Base-by-base conservation (phyloP, 2,113 vertebrate species). In the Chascanopsetta lugubris region DNA sequence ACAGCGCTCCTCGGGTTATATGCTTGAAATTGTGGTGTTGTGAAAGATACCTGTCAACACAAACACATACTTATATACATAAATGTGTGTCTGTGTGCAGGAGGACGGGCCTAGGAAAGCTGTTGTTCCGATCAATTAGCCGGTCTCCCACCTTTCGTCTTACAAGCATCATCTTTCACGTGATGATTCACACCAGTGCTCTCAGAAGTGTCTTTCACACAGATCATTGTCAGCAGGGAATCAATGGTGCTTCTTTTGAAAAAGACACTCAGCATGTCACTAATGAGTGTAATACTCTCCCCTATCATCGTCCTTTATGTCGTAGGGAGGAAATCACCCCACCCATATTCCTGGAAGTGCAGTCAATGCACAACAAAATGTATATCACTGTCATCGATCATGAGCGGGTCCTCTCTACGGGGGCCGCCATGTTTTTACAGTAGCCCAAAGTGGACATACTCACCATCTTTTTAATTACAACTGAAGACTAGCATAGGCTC, bases 231-330 rank as follows among this genome's bases (percentile, higher is more conserved):
- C 74, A 67, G 69, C 48, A 53, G 71, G 71, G 76, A 85, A 83
- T 87, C 82, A 82, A 85, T 86, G 80, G 64, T 59, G 47, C 71
- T 72, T 75, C 72, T 77, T 80, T 64, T 60, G 74, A 82, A 20
- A 74, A 68, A 79, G 65, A 75, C 58, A 75, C 57, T 54, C 61
- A 61, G 58, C 79, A 61, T 74, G 73, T 79, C 61, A 64, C 66
- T 79, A 82, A 83, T 80, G 76, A 75, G 59, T 69, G 66, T 72
- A 70, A 69, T 40, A n/a, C n/a, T 26, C 69, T 84, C 53, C 32
- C 61, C 55, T 66, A 53, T 75, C 67, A 70, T 83, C 56, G 72
- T 72, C 62, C 69, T 38, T 72, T 49, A 64, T 47, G 57, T 83
- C 76, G 49, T 68, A n/a, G 34, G 47, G 27, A 7, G 61, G 72